phyloP scores from a whole-genome alignment of 2,113 vertebrate species.

The Acrocephalus arundinaceus region DNA sequence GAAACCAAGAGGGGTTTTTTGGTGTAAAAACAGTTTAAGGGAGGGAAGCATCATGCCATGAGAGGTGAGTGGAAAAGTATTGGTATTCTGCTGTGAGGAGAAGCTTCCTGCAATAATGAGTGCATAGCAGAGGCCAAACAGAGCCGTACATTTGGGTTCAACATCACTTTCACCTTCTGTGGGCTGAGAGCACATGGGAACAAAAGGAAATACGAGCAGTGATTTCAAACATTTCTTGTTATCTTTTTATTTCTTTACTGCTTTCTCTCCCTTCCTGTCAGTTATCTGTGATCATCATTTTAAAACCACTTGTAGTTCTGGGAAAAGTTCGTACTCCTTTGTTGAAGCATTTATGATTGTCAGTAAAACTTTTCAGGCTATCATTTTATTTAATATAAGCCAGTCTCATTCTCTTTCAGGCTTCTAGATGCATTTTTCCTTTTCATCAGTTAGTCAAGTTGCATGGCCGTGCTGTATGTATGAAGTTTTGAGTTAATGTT shows the following conservation, averaged over 20 bases:
- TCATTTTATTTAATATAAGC: conserved; percentile 19
- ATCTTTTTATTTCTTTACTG: conserved; percentile 26
- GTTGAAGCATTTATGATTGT: conserved; percentile 33
- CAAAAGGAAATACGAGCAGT: conserved; percentile 1
- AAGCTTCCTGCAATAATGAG: conserved; percentile 49
- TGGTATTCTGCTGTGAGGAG: conserved; percentile 14
- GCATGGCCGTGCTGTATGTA: background rate
- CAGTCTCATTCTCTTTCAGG: conserved; percentile 2
- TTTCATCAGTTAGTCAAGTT: background rate
- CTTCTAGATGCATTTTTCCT: background rate
- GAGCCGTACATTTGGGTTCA: conserved; percentile 36
- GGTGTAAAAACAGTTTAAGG: background rate
- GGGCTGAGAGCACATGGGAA: conserved; percentile 6
- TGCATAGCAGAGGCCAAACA: conserved; percentile 39
- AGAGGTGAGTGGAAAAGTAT: background rate
- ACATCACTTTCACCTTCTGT: conserved; percentile 22
- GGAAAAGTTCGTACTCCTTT: conserved; percentile 11
- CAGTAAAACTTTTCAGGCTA: conserved; percentile 36
- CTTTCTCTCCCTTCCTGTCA: conserved; percentile 38
- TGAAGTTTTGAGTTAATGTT: background rate
- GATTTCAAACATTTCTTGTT: conserved; percentile 50
- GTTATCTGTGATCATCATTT: conserved; percentile 37
- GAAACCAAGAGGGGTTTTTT: background rate
- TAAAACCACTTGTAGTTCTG: conserved; percentile 32
- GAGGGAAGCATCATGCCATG: background rate